These are phyloP conservation scores for Drosophila parabipectinata DNA, from an alignment of 1,140 invertebrate species.

Conservation along the genomic window DNA sequence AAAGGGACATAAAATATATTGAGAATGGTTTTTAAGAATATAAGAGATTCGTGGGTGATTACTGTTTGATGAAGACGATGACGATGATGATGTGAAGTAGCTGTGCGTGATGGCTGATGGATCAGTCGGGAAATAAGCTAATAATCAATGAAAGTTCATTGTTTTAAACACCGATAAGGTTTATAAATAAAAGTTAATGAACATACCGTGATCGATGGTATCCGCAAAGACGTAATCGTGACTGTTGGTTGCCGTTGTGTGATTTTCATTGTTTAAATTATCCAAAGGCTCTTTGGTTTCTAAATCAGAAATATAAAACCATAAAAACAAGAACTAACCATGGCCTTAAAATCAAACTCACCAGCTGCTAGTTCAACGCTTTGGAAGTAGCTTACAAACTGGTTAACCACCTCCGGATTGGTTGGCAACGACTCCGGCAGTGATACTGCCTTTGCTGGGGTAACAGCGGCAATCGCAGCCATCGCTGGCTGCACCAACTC, in stretches of 20 bases:
- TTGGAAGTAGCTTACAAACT: conserved; percentile 61
- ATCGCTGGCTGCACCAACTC: conserved; percentile 8
- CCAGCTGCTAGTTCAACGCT: conserved; percentile 54
- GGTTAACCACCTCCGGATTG: conserved; percentile 42
- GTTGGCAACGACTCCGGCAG: conserved; percentile 4
- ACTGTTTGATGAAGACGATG: conserved; percentile 67
- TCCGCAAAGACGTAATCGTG: conserved; percentile 75
- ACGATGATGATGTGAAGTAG: conserved; percentile 62
- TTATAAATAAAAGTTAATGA: neutral
- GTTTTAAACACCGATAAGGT: neutral
- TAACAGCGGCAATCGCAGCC: conserved; percentile 35
- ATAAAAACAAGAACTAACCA: neutral
- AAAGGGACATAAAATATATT: conserved; percentile 17
- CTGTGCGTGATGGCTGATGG: conserved; percentile 59
- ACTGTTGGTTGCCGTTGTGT: conserved; percentile 26
- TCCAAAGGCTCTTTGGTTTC: conserved; percentile 70
- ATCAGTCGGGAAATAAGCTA: conserved; percentile 71
- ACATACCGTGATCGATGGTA: conserved; percentile 75
- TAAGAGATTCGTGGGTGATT: conserved; percentile 13
- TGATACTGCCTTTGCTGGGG: conserved; percentile 12
- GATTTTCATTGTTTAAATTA: conserved; percentile 30
- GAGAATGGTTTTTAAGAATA: neutral
- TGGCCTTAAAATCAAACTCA: conserved; percentile 2
- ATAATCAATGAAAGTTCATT: conserved; percentile 7
- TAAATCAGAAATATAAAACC: neutral